These are phyloP conservation scores for Ahaetulla prasina DNA, from an alignment of 2,113 vertebrate species.

Conservation along the genomic window DNA sequence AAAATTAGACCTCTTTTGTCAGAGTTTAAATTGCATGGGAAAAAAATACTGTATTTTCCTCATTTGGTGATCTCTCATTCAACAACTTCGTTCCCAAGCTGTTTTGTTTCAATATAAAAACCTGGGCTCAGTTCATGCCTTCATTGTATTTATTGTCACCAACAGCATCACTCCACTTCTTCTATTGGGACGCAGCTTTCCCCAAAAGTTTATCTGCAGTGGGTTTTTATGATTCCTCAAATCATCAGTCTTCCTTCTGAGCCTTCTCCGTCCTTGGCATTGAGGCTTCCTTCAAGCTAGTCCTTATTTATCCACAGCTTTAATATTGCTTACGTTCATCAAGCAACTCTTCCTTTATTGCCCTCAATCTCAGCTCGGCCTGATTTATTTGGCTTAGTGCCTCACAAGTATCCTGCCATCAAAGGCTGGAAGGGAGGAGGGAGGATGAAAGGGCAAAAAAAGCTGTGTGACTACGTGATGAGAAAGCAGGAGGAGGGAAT, in stretches of 20 bases:
- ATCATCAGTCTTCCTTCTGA: not conserved
- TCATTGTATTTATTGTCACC: not conserved
- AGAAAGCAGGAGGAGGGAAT: too few species aligned
- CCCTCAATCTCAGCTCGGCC: not conserved
- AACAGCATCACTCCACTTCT: not conserved
- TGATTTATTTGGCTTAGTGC: not conserved
- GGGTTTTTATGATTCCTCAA: not conserved
- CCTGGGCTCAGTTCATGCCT: not conserved
- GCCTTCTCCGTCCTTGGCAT: not conserved
- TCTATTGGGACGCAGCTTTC: not conserved
- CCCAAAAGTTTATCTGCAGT: not conserved
- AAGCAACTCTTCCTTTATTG: not conserved
- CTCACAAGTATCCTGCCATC: not conserved
- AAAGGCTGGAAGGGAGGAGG: not conserved
- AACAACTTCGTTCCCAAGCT: not conserved
- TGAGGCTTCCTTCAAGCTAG: not conserved
- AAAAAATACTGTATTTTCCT: not conserved
- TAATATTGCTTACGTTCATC: not conserved
- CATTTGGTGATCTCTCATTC: not conserved
- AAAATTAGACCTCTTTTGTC: not conserved
- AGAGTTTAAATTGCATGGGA: not conserved
- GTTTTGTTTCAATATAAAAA: not conserved
- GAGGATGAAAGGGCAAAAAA: not conserved
- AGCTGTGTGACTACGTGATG: not conserved
- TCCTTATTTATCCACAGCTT: not conserved